phyloP scores from a whole-genome alignment of 2,797 vertebrate species.

The Pipistrellus kuhlii region DNA sequence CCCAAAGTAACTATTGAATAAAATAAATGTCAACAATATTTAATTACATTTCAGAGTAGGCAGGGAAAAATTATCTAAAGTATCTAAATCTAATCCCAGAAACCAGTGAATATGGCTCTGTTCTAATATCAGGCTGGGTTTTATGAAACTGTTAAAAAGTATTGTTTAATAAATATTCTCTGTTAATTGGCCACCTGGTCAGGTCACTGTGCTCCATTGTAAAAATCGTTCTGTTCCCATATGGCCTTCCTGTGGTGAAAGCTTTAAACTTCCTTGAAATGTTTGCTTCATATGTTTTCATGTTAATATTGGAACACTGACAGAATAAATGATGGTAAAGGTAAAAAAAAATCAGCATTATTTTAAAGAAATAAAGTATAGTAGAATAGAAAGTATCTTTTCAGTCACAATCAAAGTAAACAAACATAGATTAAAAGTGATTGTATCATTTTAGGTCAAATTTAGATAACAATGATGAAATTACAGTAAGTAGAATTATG shows the following conservation, averaged over 20 bases:
- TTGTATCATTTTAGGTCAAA: slow-evolving; percentile 13
- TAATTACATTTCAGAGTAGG: slow-evolving; percentile 4
- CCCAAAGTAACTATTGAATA: background rate
- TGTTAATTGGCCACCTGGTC: slow-evolving; percentile 54
- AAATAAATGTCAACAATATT: slow-evolving; percentile 46
- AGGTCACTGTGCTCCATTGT: slow-evolving; percentile 20
- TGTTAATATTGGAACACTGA: background rate
- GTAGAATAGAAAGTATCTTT: background rate
- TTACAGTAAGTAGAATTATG: background rate
- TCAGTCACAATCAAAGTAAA: background rate
- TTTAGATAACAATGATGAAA: background rate
- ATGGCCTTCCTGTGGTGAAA: background rate
- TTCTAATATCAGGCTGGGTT: slow-evolving; percentile 35
- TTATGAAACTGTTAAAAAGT: slow-evolving; percentile 37
- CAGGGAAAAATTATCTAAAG: slow-evolving; percentile 1
- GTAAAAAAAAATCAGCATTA: background rate
- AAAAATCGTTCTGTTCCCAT: slow-evolving; percentile 29
- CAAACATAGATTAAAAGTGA: background rate
- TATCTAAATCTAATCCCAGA: background rate
- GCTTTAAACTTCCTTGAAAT: slow-evolving; percentile 38
- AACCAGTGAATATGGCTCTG: background rate
- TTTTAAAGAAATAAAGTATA: slow-evolving; percentile 48
- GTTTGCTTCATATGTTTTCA: background rate
- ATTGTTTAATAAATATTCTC: slow-evolving; percentile 33
- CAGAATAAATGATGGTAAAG: background rate